These are phyloP conservation scores for Lophius piscatorius DNA, from an alignment of 2,113 vertebrate genomes.

Conservation along the genomic window DNA sequence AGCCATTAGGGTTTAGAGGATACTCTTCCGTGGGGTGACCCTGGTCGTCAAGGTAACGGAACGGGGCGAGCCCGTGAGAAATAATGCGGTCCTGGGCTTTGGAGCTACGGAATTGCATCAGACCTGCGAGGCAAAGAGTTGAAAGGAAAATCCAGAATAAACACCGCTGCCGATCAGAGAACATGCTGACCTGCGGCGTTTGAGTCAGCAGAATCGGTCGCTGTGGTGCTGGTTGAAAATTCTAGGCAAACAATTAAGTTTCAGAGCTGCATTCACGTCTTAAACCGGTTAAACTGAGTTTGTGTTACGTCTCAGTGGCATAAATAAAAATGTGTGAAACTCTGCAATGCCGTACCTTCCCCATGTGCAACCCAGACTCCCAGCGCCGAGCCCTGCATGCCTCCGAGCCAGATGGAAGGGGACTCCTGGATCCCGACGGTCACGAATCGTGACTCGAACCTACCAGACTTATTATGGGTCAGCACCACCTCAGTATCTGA, in stretches of 20 bases:
- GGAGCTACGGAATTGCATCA: slow-evolving; percentile 84
- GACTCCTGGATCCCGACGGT: slow-evolving; percentile 83
- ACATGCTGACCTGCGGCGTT: slow-evolving; percentile 10
- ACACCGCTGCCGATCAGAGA: slow-evolving; percentile 27
- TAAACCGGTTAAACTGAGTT: no score
- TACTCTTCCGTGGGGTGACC: slow-evolving; percentile 86
- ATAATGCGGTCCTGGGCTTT: slow-evolving; percentile 70
- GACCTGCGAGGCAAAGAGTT: slow-evolving; percentile 72
- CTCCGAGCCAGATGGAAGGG: slow-evolving; percentile 85
- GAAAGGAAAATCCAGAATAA: slow-evolving; percentile 23
- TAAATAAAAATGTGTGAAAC: no score
- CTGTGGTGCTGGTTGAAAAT: slow-evolving; percentile 11
- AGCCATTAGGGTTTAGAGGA: slow-evolving; percentile 91
- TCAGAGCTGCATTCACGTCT: background rate
- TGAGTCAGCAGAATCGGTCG: slow-evolving; percentile 16
- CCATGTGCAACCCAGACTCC: slow-evolving; percentile 93
- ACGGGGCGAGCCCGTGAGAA: slow-evolving; percentile 74
- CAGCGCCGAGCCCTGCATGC: slow-evolving; percentile 88
- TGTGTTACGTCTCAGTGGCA: no score
- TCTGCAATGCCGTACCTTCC: slow-evolving; percentile 80
- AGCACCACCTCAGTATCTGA: slow-evolving; percentile 78
- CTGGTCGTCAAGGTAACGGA: slow-evolving; percentile 86
- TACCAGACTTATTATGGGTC: slow-evolving; percentile 85
- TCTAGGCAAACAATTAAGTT: slow-evolving; percentile 2
- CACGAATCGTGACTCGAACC: slow-evolving; percentile 91